Conservation (phyloP, 2,113 vertebrate species). For the Crypturellus undulatus region DNA sequence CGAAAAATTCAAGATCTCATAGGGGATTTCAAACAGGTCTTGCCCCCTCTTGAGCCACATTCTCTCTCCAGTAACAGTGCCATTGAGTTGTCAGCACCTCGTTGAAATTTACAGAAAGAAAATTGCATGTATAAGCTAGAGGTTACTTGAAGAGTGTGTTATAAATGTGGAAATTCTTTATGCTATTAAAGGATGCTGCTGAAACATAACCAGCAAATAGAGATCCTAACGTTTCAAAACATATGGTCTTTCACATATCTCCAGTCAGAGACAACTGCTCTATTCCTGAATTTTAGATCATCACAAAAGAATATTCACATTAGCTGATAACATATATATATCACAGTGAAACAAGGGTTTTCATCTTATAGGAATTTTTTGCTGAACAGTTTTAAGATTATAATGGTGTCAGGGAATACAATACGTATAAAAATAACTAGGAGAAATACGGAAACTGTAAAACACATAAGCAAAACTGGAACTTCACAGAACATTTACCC, state of each 20-base stretch:
- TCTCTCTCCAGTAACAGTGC: not conserved
- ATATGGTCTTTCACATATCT: not conserved
- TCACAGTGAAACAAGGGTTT: not conserved
- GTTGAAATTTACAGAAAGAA: not conserved
- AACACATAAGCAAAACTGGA: not conserved
- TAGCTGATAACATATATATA: not conserved
- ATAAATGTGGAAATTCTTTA: not conserved
- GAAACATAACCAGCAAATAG: not conserved
- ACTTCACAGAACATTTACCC: not conserved
- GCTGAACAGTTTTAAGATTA: not conserved
- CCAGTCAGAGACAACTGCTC: not conserved
- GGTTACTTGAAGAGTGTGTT: not conserved
- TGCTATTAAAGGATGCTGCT: not conserved
- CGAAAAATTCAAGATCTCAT: conserved; percentile 3
- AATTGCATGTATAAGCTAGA: not conserved
- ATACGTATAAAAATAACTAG: not conserved
- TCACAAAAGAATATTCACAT: not conserved
- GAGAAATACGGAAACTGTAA: not conserved
- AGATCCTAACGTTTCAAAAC: not conserved
- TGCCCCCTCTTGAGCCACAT: not conserved
- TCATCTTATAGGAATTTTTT: not conserved
- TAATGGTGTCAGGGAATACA: not conserved
- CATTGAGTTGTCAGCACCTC: not conserved
- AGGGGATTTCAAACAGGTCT: not conserved
- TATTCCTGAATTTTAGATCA: not conserved